Percentiles rank a stretch among this genome's conserved stretches.
Evolutionary conservation across 1,140 invertebrate species (phyloP).

Genomic region (Phthorimaea operculella): DNA sequence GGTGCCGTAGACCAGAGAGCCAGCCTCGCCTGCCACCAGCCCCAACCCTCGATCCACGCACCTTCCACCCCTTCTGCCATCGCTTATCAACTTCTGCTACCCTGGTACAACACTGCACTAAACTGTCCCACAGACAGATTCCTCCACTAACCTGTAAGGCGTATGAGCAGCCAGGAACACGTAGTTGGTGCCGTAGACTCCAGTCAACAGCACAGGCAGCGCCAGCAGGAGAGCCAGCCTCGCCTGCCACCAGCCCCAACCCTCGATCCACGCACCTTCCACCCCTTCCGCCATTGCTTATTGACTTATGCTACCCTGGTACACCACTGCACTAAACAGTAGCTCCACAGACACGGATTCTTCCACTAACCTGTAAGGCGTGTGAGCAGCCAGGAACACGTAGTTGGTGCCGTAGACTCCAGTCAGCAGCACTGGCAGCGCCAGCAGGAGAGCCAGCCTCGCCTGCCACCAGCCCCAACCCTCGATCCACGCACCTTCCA

Average conservation of each 20-base stretch:
- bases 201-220: too few relatives aligned
- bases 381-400: slow-evolving; percentile 70
- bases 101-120: too few relatives aligned
- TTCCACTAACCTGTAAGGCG: slow-evolving; percentile 53
- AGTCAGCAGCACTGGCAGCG: too few relatives aligned
- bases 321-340: too few relatives aligned
- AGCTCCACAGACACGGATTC: too few relatives aligned
- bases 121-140: too few relatives aligned
- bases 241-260: slow-evolving; percentile 51
- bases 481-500: slow-evolving; percentile 22
- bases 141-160: slow-evolving; percentile 60
- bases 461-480: slow-evolving; percentile 52
- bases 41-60: slow-evolving; percentile 38
- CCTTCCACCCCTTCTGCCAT: too few relatives aligned
- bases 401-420: slow-evolving; percentile 71
- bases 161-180: slow-evolving; percentile 70
- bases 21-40: slow-evolving; percentile 50
- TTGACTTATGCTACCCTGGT: too few relatives aligned
- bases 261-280: slow-evolving; percentile 24
- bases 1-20: slow-evolving; percentile 66
- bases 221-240: slow-evolving; percentile 53
- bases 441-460: slow-evolving; percentile 45
- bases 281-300: too few relatives aligned
- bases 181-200: slow-evolving; percentile 71
- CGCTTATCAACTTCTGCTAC: too few relatives aligned